A percentile compares a stretch with the other conserved stretches of the same genome.
These are phyloP conservation scores for Eulithis prunata DNA, from an alignment of 2,888 invertebrate species.

Conservation along the genomic window DNA sequence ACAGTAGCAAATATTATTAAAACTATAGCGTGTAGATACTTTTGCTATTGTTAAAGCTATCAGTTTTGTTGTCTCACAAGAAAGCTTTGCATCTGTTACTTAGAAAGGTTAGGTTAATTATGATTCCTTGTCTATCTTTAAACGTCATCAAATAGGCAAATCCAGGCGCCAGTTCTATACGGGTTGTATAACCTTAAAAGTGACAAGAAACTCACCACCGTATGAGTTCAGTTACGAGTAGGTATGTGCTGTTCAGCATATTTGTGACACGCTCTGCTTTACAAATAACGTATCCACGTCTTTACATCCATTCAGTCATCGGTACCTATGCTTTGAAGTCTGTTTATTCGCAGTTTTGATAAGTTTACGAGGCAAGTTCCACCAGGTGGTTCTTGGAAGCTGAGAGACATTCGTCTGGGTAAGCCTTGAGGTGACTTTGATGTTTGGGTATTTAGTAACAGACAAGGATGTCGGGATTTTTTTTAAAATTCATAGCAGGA, in stretches of 20 bases:
- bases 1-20: too few relatives aligned
- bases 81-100: too few relatives aligned
- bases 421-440: conserved; percentile 32
- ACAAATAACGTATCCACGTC: conserved; percentile 11
- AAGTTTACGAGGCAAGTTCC: conserved; percentile 27
- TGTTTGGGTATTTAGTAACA: conserved; percentile 20
- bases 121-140: too few relatives aligned
- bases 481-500: background rate
- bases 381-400: conserved; percentile 33
- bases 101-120: too few relatives aligned
- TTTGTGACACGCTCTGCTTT: background rate
- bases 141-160: too few relatives aligned
- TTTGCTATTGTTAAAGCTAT: too few relatives aligned
- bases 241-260: conserved; percentile 1
- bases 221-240: too few relatives aligned
- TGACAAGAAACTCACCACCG: too few relatives aligned
- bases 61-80: too few relatives aligned
- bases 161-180: too few relatives aligned
- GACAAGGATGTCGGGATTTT: conserved; percentile 3
- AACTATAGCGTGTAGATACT: too few relatives aligned
- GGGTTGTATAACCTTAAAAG: too few relatives aligned
- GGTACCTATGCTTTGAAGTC: conserved; percentile 27
- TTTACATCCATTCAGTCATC: conserved; percentile 1
- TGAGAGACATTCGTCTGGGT: conserved; percentile 16
- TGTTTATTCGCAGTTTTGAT: conserved; percentile 31